Evolutionary conservation across 2,797 vertebrate species (phyloP), one percentile per base, ranked within the genome.

Genomic region (Sternarchorhynchus goeldii): DNA sequence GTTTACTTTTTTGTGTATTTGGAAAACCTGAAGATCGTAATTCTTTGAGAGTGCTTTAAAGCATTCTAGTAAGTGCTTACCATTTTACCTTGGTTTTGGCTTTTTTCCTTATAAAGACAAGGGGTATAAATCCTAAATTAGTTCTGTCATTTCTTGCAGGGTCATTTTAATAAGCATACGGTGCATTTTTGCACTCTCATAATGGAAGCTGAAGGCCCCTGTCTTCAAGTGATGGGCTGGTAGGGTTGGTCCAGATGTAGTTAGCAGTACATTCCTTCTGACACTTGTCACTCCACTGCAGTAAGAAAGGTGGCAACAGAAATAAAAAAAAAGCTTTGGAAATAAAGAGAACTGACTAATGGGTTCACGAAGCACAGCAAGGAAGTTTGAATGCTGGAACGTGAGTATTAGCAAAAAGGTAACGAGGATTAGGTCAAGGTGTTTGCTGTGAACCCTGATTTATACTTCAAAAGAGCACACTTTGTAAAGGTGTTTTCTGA

Each of bases 381-480:
- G 17, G 16, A 25, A 18, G 0, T 18, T 36, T 39, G 14, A 39
- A n/a, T 8, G 36, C 5, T 53, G 25, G 53, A 14, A 50, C 12
- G 32, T 32, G 0, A 55, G 50, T 70, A 6, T 32, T 50, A 69
- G n/a, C 21, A 55, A 16, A 53, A 2, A 4, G 17, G 16, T 56
- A 18, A 29, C 2, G 10, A 21, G 12, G 20, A 68, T 50, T 20
- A 53, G 45, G 21, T 50, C 21, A 50, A 53, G 20, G 5, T 50
- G 16, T 53, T 68, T 53, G 41, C 45, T 32, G 3, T 70, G 50
- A 70, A 53, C 18, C 67, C 67, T 2, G 8, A 34, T 56, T 55
- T 70, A 32, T 56, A n/a, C 21, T 68, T 68, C 36, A 21, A 21
- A 53, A 34, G 8, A 70, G 67, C 45, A 69, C 67, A 69, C 67